A percentile compares a stretch with the other conserved stretches of the same genome.
Evolutionary conservation across 2,113 vertebrate genomes (phyloP).

Genomic region (Peromyscus californicus): DNA sequence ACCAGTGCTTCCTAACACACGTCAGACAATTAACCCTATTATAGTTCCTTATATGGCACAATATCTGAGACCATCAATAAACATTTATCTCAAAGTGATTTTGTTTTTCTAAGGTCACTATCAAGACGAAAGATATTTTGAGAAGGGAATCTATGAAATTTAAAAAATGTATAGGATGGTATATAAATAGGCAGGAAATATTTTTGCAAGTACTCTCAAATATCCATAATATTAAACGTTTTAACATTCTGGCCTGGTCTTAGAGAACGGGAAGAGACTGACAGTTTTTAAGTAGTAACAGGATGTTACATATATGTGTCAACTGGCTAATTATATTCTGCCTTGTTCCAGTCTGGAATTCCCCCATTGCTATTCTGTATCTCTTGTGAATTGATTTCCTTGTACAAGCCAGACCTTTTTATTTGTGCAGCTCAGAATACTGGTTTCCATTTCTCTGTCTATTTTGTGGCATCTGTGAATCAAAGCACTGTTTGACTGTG

Average conservation of each 20-base stretch:
- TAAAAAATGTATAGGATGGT: background rate
- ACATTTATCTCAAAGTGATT: background rate
- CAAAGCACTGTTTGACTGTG: background rate
- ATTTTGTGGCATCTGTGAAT: constrained; percentile 13
- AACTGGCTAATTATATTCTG: background rate
- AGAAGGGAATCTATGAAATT: constrained; percentile 7
- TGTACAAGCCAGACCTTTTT: background rate
- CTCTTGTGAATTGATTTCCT: background rate
- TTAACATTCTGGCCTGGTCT: background rate
- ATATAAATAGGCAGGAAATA: background rate
- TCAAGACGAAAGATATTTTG: constrained; percentile 11
- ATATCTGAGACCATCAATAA: background rate
- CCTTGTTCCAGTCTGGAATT: background rate
- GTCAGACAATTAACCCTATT: constrained; percentile 43
- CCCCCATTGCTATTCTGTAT: background rate
- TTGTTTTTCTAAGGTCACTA: constrained; percentile 28
- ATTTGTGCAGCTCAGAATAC: background rate
- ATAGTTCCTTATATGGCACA: background rate
- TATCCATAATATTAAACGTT: background rate
- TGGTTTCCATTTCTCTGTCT: background rate
- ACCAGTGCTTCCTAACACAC: constrained; percentile 65
- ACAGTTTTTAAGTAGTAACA: background rate
- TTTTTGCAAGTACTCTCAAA: background rate
- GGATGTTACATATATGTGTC: background rate
- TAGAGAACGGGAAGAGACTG: background rate